These are phyloP conservation scores for Phylloscopus whistleri DNA, from an alignment of 2,113 vertebrate species.

Conservation along the genomic window DNA sequence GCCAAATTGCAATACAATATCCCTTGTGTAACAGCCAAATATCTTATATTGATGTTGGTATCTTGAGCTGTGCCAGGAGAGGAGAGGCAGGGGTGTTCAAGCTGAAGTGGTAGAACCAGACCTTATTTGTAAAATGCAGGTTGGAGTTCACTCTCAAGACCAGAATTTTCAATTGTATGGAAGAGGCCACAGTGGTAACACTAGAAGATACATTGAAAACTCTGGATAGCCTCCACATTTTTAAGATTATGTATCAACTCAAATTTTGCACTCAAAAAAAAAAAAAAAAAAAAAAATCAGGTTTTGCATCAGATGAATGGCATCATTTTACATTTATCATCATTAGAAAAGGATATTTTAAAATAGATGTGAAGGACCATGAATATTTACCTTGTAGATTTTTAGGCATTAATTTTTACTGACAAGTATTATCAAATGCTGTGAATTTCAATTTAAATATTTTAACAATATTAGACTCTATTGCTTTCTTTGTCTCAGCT, in stretches of 20 bases:
- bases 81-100: accelerated
- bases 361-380: not conserved
- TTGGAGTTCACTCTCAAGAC: not conserved
- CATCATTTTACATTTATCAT: not conserved
- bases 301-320: not conserved
- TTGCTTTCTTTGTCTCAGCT: not conserved
- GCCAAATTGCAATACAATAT: not conserved
- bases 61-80: not conserved
- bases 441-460: not conserved
- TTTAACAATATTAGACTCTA: not conserved
- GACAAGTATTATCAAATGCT: not conserved
- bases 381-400: not conserved
- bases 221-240: not conserved
- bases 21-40: not conserved
- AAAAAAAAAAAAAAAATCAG: too few relatives aligned
- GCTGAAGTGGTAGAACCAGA: not conserved
- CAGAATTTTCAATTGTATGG: not conserved
- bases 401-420: not conserved
- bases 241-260: not conserved
- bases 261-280: too few relatives aligned
- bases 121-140: accelerated
- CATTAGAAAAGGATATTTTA: not conserved
- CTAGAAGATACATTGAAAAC: not conserved
- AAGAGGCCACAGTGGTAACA: not conserved
- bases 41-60: not conserved